A percentile compares a stretch with the other conserved stretches of the same genome.
phyloP scores from a whole-genome alignment of 2,113 vertebrate genomes.

The Scytalopus superciliaris region DNA sequence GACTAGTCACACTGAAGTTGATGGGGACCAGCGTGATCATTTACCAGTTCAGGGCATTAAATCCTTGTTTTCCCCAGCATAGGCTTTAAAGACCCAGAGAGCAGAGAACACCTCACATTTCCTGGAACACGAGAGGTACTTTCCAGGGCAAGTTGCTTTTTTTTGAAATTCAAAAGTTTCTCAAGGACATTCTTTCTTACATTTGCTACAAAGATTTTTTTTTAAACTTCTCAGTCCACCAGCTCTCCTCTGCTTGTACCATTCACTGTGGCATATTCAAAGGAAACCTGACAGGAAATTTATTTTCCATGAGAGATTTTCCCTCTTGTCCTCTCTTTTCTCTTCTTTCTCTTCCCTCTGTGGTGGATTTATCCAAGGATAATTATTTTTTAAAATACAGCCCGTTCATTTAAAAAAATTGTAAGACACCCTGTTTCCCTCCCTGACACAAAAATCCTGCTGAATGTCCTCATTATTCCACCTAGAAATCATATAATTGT shows the following conservation, averaged over 20 bases:
- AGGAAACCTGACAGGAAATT: neutral
- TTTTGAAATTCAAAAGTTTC: neutral
- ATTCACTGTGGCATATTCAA: neutral
- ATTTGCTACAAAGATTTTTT: neutral
- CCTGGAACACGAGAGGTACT: neutral
- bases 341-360: neutral
- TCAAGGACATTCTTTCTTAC: neutral
- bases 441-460: neutral
- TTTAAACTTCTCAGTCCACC: neutral
- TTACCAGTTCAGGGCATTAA: slow-evolving; percentile 26
- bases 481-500: neutral
- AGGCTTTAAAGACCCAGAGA: neutral
- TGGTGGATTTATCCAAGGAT: neutral
- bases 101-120: neutral
- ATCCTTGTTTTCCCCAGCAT: slow-evolving; percentile 13
- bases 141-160: neutral
- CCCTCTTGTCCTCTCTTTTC: neutral
- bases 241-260: neutral
- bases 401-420: neutral
- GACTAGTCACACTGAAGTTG: neutral
- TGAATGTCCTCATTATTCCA: neutral
- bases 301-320: neutral
- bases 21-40: neutral
- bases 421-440: neutral
- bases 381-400: neutral